Evolutionary conservation across 1,140 invertebrate genomes (phyloP), one percentile per base, ranked within the genome.

Genomic region (Penaeus vannamei): DNA sequence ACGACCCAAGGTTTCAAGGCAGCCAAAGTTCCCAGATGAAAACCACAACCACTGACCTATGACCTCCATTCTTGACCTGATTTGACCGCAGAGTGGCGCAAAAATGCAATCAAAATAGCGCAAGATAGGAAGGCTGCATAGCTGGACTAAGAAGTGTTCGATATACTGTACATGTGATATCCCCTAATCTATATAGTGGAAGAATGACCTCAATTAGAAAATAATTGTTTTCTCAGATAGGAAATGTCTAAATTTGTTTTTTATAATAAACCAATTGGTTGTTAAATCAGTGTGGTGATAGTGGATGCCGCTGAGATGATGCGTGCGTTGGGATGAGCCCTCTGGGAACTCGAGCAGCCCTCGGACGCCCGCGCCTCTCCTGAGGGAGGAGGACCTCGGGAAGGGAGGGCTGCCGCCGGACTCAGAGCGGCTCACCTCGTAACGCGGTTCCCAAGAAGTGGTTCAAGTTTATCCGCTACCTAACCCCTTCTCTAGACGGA

Each of bases 81-180:
- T 66, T 29, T 66, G 79, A 87, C 62, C 79, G 60, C 66, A 81
- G 32, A 81, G 79, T 86, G 53, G 86, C 62, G 61, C 62, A 69
- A 84, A 84, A 84, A n/a, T 66, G 83, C 61, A 87, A 87, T 87
- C 86, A 87, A 87, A 87, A 87, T 62, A 69, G 80, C 80, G 86
- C 79, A 81, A 87, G 79, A 81, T 42, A 81, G 80, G 79, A 87
- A 87, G 61, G 79, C 77, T 82, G 86, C 86, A 82, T 72, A 87
- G 86, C 80, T 87, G 86, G 72, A 87, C 79, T 77, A 64, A 87
- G 86, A 87, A 82, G 66, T 53, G 86, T 87, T 87, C 42, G 62
- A 82, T 87, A 77, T 87, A 87, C 79, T 87, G 86, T 87, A 87
- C 79, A 87, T 87, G 86, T 87, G 86, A 87, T 87, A 87, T 53